Percentiles rank a stretch among this genome's conserved stretches.
Conservation (phyloP, 2,888 invertebrate species). For the Leptinotarsa juncta region DNA sequence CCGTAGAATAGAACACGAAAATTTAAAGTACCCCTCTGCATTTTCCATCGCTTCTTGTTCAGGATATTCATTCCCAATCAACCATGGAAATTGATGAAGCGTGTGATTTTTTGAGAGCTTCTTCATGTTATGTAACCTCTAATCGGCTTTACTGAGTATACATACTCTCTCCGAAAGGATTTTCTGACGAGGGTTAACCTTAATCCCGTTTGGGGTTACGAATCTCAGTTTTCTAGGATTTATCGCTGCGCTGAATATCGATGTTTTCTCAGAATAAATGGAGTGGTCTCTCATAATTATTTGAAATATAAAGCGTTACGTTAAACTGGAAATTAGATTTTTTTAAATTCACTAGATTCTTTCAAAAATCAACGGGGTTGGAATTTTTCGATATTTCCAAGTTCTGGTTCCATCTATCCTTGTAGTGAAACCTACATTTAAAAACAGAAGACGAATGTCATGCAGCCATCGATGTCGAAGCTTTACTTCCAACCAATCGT, state of each 20-base stretch:
- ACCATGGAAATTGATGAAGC: constrained; percentile 32
- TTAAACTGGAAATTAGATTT: too few species aligned
- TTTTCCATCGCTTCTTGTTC: neutral
- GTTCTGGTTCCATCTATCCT: too few species aligned
- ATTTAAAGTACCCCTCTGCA: neutral
- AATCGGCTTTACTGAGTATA: constrained; percentile 19
- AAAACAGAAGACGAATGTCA: too few species aligned
- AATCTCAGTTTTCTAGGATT: constrained; percentile 11
- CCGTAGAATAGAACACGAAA: too few species aligned
- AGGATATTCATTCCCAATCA: constrained; percentile 27
- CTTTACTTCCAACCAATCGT: too few species aligned
- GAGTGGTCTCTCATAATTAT: neutral
- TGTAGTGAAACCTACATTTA: too few species aligned
- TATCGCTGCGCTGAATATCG: constrained; percentile 3
- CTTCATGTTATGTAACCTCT: constrained; percentile 29
- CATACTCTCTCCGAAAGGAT: constrained; percentile 19
- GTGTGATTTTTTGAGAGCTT: constrained; percentile 35
- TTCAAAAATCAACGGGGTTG: too few species aligned
- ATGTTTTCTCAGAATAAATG: neutral
- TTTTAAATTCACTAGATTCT: too few species aligned
- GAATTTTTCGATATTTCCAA: too few species aligned
- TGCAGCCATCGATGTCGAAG: too few species aligned
- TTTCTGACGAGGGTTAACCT: constrained; percentile 13
- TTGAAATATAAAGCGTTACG: too few species aligned
- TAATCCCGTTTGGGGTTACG: constrained; percentile 14